Percentiles rank a stretch among this genome's conserved stretches.
phyloP scores from a whole-genome alignment of 2,113 vertebrate genomes.

The Cryptotis parvus region DNA sequence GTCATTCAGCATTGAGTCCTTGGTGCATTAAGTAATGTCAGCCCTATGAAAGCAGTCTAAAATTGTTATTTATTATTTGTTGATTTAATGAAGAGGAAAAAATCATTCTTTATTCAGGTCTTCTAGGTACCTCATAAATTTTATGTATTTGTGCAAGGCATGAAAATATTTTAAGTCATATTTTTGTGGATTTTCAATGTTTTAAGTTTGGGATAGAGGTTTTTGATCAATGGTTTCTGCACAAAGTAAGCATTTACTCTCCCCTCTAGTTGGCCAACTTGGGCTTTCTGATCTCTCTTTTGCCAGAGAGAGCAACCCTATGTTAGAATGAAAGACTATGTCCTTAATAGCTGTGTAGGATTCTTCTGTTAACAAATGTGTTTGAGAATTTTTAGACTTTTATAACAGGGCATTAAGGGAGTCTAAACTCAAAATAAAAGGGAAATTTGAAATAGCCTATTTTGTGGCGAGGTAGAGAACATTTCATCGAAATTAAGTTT shows the following conservation, averaged over 20 bases:
- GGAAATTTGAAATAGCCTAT: not conserved
- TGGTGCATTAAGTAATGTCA: not conserved
- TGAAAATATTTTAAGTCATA: not conserved
- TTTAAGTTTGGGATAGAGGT: not conserved
- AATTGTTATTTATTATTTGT: not conserved
- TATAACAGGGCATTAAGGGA: not conserved
- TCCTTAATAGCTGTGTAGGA: not conserved
- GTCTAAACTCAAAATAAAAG: not conserved
- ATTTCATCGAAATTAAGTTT: not conserved
- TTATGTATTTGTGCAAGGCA: not conserved
- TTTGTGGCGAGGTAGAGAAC: not conserved
- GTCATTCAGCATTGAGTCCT: not conserved
- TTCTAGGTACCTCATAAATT: not conserved
- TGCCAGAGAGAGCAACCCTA: not conserved
- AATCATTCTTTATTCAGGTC: not conserved
- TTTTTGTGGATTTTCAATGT: not conserved
- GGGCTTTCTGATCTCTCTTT: not conserved
- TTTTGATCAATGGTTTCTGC: not conserved
- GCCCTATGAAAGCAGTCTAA: no score
- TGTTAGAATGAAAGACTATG: not conserved
- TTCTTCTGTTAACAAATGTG: not conserved
- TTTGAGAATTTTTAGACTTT: not conserved
- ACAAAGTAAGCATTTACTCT: not conserved
- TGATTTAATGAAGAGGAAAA: not conserved
- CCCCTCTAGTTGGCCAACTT: not conserved